phyloP scores from a whole-genome alignment of 2,888 invertebrate species.

The Drosophila tanythrix region DNA sequence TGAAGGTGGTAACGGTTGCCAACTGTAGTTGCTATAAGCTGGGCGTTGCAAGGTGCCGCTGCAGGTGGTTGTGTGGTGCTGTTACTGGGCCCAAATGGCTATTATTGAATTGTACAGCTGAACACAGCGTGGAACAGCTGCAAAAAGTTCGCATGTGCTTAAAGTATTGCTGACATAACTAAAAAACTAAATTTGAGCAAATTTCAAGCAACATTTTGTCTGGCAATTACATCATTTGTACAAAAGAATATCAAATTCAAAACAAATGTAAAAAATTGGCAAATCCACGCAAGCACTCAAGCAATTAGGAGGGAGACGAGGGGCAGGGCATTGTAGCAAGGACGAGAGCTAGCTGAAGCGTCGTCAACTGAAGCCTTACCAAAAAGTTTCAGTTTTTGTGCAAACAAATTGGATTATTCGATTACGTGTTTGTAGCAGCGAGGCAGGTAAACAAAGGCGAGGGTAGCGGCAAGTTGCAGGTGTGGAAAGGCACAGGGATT shows the following conservation, averaged over 20 bases:
- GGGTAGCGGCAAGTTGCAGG: slow-evolving; percentile 1
- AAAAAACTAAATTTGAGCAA: neutral
- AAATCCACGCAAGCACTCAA: slow-evolving; percentile 55
- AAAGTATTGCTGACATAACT: neutral
- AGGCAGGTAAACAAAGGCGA: slow-evolving; percentile 41
- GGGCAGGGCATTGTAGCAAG: slow-evolving; percentile 8
- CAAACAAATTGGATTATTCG: slow-evolving; percentile 81
- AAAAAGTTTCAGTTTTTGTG: slow-evolving; percentile 77
- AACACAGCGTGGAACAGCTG: neutral
- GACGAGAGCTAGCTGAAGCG: slow-evolving; percentile 23
- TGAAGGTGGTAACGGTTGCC: slow-evolving; percentile 8
- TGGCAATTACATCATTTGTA: slow-evolving; percentile 62
- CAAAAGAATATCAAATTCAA: slow-evolving; percentile 42
- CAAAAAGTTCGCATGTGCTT: neutral
- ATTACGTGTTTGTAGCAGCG: slow-evolving; percentile 72
- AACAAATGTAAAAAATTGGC: slow-evolving; percentile 44
- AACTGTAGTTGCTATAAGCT: slow-evolving; percentile 1
- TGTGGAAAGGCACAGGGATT: slow-evolving; percentile 2
- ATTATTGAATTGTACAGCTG: slow-evolving; percentile 9
- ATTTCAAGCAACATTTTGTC: slow-evolving; percentile 15
- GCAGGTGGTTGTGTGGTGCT: slow-evolving; percentile 1
- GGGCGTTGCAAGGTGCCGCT: slow-evolving; percentile 32
- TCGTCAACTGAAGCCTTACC: slow-evolving; percentile 68
- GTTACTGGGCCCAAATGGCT: neutral
- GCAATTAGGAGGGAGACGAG: slow-evolving; percentile 53